A percentile compares a stretch with the other conserved stretches of the same genome.
Conservation (phyloP, 1,140 invertebrate species). For the Cydia strobilella region DNA sequence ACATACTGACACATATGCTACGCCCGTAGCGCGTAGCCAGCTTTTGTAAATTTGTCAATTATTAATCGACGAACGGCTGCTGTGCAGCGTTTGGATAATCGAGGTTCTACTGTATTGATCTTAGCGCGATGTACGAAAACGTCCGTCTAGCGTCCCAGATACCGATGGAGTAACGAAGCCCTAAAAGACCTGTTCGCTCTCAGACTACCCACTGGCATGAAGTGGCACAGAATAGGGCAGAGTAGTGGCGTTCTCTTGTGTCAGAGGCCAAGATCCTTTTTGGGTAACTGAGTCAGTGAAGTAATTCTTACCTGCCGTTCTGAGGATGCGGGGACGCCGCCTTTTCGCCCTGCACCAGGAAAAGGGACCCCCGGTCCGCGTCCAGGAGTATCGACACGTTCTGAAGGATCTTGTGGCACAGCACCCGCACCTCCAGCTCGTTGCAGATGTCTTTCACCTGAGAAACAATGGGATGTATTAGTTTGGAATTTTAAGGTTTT, state of each 20-base stretch:
- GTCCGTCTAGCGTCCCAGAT: no score
- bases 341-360: conserved; percentile 92
- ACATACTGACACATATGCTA: background rate
- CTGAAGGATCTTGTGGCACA: conserved; percentile 98
- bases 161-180: no score
- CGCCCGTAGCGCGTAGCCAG: background rate
- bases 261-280: background rate
- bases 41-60: background rate
- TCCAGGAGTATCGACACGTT: conserved; percentile 95
- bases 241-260: background rate
- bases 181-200: no score
- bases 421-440: conserved; percentile 94
- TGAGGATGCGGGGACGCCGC: conserved; percentile 69
- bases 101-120: no score
- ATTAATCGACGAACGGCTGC: no score
- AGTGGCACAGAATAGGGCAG: no score
- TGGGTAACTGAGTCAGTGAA: background rate
- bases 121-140: no score
- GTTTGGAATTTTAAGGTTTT: no score
- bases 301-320: conserved; percentile 69
- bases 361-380: conserved; percentile 95
- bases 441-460: conserved; percentile 98
- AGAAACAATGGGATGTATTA: conserved; percentile 36
- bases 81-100: no score
- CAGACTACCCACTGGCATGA: no score